Base-by-base conservation (phyloP, 2,888 invertebrate genomes). In the Acanthosoma haemorrhoidale region DNA sequence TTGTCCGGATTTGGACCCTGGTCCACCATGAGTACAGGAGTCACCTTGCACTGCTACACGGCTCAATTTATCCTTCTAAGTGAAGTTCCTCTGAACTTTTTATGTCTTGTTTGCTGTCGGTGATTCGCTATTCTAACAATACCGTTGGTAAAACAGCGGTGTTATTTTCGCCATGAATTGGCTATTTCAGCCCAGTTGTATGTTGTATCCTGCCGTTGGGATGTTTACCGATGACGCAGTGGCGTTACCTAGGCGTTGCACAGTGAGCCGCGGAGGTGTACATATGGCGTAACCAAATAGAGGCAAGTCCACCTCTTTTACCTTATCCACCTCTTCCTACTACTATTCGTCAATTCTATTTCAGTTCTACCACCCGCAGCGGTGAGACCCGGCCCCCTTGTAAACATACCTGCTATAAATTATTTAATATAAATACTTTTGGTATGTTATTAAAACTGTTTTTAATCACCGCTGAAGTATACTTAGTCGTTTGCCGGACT, bases 381-480 rank as follows among this genome's bases (percentile, higher is more conserved):
- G 51, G 51, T 21, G 25, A 25, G 51, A 9, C 9, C n/a, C n/a
- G n/a, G 32, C 11, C 11, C 3, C 25, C 2, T 8, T 51, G 51
- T 51, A 51, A 51, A 51, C 51, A 51, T 25, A 18, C 29, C 51
- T 51, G 21, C 25, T 51, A 51, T 51, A 18, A 51, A 51, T 51
- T 51, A n/a, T 25, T 29, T 43, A n/a, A 1, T 51, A 25, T 51
- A 51, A 51, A 51, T 51, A 51, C 51, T 25, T n/a, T 25, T 29
- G 51, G 51, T n/a, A 51, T 51, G 51, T 51, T 51, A 51, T 25
- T 51, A 51, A 51, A 25, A 25, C 51, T 51, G 51, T 51, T 51
- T 51, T n/a, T 5, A 25, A 51, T 25, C 51, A 25, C n/a, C 25
- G n/a, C 25, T 51, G n/a, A 25, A 51, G 29, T 51, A 51, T 51